phyloP scores from a whole-genome alignment of 2,888 invertebrate species.

The Anthrax anthrax region DNA sequence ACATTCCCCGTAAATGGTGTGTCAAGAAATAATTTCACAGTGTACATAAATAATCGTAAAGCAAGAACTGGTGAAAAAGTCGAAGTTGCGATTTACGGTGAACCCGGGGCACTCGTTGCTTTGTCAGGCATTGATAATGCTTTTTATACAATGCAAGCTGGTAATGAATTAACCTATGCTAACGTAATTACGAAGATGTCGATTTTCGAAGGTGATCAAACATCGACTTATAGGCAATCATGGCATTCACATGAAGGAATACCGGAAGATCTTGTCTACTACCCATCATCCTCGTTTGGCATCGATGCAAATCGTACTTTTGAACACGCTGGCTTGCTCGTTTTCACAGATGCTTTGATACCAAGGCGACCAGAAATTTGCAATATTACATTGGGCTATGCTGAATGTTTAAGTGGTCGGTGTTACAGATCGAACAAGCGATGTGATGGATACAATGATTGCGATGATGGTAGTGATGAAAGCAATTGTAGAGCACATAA shows the following conservation, averaged over 20 bases:
- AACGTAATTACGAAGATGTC: conserved; percentile 80
- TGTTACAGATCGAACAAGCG: conserved; percentile 62
- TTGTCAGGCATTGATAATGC: conserved; percentile 80
- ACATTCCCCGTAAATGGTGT: conserved; percentile 97
- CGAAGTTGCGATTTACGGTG: conserved; percentile 84
- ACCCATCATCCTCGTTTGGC: conserved; percentile 80
- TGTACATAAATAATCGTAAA: conserved; percentile 81
- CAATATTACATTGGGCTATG: conserved; percentile 55
- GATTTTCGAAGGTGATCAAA: conserved; percentile 69
- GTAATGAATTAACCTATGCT: conserved; percentile 77
- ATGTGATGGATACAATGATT: conserved; percentile 68
- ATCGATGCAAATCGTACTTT: conserved; percentile 91
- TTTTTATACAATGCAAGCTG: conserved; percentile 85
- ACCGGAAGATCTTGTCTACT: conserved; percentile 72
- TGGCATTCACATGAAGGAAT: conserved; percentile 74
- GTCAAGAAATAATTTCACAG: conserved; percentile 78
- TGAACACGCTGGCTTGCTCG: conserved; percentile 74
- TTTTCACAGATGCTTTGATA: conserved; percentile 78
- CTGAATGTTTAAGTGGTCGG: conserved; percentile 66
- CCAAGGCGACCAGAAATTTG: conserved; percentile 53
- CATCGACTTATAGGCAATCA: conserved; percentile 67
- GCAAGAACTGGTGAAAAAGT: conserved; percentile 86
- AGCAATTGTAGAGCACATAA: conserved; percentile 53
- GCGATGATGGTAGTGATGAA: conserved; percentile 77
- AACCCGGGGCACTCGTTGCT: conserved; percentile 88